These are phyloP conservation scores for Drosophila nigricruria DNA, from an alignment of 2,888 invertebrate genomes.

Conservation along the genomic window DNA sequence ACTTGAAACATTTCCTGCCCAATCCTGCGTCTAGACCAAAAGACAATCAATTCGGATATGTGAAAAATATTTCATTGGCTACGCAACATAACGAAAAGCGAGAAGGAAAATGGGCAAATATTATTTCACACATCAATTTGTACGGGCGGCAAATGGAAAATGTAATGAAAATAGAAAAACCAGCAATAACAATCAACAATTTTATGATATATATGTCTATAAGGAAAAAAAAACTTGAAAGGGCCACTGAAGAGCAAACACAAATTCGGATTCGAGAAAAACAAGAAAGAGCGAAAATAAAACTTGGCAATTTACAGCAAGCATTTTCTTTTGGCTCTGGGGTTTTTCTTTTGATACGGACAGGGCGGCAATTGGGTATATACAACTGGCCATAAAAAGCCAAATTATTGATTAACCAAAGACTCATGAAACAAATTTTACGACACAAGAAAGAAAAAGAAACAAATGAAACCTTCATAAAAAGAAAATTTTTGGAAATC, in stretches of 20 bases:
- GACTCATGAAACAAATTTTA: constrained; percentile 10
- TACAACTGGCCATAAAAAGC: constrained; percentile 28
- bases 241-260: constrained; percentile 8
- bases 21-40: background rate
- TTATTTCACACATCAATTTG: constrained; percentile 44
- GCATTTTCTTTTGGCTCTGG: constrained; percentile 10
- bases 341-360: background rate
- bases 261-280: constrained; percentile 14
- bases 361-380: background rate
- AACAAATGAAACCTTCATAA: constrained; percentile 16
- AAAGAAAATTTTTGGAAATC: constrained; percentile 9
- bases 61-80: constrained; percentile 26
- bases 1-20: background rate
- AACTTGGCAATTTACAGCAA: constrained; percentile 42
- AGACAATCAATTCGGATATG: constrained; percentile 17
- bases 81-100: constrained; percentile 4
- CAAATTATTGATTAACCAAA: constrained; percentile 55
- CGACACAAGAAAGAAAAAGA: constrained; percentile 7
- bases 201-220: constrained; percentile 35
- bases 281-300: constrained; percentile 10
- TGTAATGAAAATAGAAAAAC: constrained; percentile 20
- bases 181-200: constrained; percentile 30
- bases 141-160: background rate
- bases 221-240: constrained; percentile 40
- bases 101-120: constrained; percentile 1